A percentile compares a stretch with the other conserved stretches of the same genome.
Conservation (phyloP, 2,113 vertebrate genomes). For the Cervus canadensis region DNA sequence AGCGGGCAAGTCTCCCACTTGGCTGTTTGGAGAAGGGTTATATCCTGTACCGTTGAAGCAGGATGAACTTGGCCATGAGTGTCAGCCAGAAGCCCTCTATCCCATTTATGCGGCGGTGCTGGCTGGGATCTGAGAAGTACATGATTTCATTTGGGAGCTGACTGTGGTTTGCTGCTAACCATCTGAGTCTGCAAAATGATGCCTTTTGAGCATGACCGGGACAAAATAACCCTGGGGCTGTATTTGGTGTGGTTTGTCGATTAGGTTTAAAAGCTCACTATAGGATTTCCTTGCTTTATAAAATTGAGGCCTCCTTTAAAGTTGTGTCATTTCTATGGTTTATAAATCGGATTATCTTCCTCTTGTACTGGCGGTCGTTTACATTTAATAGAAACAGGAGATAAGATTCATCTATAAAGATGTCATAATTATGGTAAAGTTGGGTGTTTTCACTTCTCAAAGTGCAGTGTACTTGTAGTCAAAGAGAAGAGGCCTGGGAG, state of each 20-base stretch:
- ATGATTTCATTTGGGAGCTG: constrained; percentile 50
- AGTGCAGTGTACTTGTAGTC: background rate
- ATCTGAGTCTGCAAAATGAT: constrained; percentile 51
- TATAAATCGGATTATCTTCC: constrained; percentile 13
- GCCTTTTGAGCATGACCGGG: constrained; percentile 21
- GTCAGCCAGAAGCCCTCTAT: constrained; percentile 11
- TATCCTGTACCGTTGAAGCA: constrained; percentile 54
- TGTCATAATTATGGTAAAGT: background rate
- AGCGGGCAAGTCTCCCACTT: constrained; percentile 56
- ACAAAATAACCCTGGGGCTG: constrained; percentile 41
- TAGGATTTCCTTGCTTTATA: constrained; percentile 38
- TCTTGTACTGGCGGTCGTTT: background rate
- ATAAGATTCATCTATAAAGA: background rate
- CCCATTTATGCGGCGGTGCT: background rate
- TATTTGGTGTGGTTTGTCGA: constrained; percentile 35
- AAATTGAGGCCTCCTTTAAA: constrained; percentile 13
- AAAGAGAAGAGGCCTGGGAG: fast-evolving
- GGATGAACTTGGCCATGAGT: constrained; percentile 27
- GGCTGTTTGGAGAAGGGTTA: constrained; percentile 42
- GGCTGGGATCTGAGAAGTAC: constrained; percentile 21
- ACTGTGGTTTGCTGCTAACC: constrained; percentile 35
- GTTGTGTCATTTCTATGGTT: constrained; percentile 16
- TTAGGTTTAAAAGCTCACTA: constrained; percentile 18
- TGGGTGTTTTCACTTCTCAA: background rate
- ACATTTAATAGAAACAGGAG: constrained; percentile 24